These are phyloP conservation scores for Acestrorhynchus altus DNA, from an alignment of 2,797 vertebrate genomes.

Conservation along the genomic window DNA sequence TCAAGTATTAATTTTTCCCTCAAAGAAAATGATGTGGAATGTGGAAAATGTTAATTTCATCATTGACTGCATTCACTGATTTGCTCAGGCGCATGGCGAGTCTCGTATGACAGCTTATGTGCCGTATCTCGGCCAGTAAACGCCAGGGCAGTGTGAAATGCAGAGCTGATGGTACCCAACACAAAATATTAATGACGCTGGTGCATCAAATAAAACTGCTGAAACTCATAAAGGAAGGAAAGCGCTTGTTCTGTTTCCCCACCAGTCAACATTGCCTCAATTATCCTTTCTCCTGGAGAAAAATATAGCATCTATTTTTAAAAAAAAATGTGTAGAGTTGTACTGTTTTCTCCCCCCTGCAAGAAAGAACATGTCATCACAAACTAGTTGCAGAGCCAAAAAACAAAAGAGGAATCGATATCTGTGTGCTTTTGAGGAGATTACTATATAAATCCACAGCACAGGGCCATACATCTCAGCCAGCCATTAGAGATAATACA, in stretches of 20 bases:
- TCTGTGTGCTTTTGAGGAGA: conserved; percentile 64
- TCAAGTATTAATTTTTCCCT: conserved; percentile 39
- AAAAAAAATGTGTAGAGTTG: conserved; percentile 63
- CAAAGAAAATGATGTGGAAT: conserved; percentile 37
- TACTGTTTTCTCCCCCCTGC: conserved; percentile 42
- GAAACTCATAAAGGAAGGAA: conserved; percentile 56
- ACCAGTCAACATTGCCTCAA: conserved; percentile 66
- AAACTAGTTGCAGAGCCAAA: conserved; percentile 61
- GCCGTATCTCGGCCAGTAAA: conserved; percentile 40
- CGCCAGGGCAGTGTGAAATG: conserved; percentile 47
- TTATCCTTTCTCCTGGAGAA: conserved; percentile 62
- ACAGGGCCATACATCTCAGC: conserved; percentile 63
- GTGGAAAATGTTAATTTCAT: conserved; percentile 58
- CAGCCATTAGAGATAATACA: conserved; percentile 63
- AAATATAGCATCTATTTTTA: conserved; percentile 61
- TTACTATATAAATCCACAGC: conserved; percentile 70
- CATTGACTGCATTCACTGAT: conserved; percentile 53
- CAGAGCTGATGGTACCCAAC: conserved; percentile 42
- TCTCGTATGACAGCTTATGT: conserved; percentile 25
- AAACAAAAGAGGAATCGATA: conserved; percentile 67
- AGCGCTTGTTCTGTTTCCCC: conserved; percentile 50
- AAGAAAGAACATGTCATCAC: conserved; percentile 58
- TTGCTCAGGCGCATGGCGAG: conserved; percentile 28
- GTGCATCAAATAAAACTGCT: conserved; percentile 58
- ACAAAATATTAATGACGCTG: conserved; percentile 63